Base-by-base conservation (phyloP, 2,113 vertebrate genomes). In the Cololabis saira region DNA sequence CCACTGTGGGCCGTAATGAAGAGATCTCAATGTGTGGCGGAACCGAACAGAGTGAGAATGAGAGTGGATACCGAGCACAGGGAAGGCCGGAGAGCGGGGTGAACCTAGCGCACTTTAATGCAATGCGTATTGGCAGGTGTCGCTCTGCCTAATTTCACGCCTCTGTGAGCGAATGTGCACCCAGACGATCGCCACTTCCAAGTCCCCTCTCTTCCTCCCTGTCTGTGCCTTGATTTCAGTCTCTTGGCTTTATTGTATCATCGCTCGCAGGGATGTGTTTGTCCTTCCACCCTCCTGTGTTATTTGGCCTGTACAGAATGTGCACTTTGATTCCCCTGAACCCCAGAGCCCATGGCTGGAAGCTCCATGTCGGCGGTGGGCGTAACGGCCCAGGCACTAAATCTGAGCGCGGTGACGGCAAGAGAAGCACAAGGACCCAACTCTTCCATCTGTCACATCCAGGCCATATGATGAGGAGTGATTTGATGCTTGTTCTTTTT, bases 101-200 rank as follows among this genome's bases (percentile, higher is more conserved):
- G 76, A 82, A 62, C 70, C 58, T 64, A 30, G 66, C 4, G 70
- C 3, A 3, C 72, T 81, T 83, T 84, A 75, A 78, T 83, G 83
- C 84, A 74, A 53, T 82, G 78, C 63, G 52, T 84, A 89, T 87
- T 89, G 90, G 88, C 89, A 91, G 90, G 83, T 91, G 88, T 86
- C 80, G 74, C 79, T 90, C 83, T 63, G 84, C 83, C 79, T 90
- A 88, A 89, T 91, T 91, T 91, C 89, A 90, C 76, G 82, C 87
- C 82, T 90, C 85, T 59, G 74, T 89, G 87, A 86, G 74, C 82
- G 76, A 88, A 85, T 83, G 87, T 85, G 74, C 78, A 78, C 67
- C 76, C 80, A 81, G 82, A 84, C 12, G 54, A 81, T 76, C 18
- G 42, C 61, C 80, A 53, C 77, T 77, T 80, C 81, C 78, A 82